Conservation (phyloP, 2,113 vertebrate species). For the Protomyctophum bolini region DNA sequence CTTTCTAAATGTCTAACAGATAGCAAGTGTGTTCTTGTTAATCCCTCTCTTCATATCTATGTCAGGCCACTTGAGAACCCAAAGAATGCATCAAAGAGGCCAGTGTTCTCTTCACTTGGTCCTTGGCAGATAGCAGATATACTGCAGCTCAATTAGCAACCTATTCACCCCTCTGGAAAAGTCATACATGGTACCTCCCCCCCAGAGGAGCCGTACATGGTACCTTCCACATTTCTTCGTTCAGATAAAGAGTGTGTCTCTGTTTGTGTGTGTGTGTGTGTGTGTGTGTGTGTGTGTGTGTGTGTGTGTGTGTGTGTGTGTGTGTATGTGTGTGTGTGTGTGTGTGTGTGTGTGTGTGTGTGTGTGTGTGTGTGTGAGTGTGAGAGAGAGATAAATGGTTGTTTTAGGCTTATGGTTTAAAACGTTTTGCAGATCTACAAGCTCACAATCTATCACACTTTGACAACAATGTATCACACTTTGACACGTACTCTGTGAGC, state of each 20-base stretch:
- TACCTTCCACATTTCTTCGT: conserved; percentile 3
- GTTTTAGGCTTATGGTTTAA: too few relatives aligned
- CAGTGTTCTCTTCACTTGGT: conserved; percentile 58
- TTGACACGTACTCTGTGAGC: too few relatives aligned
- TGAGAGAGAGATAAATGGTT: too few relatives aligned
- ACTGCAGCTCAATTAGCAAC: conserved; percentile 30
- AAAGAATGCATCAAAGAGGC: conserved; percentile 48
- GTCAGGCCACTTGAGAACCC: conserved; percentile 23
- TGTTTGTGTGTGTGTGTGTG: too few relatives aligned
- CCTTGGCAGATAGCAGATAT: conserved; percentile 38
- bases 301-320: too few relatives aligned
- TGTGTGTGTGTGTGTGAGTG: too few relatives aligned
- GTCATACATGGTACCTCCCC: background rate
- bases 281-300: too few relatives aligned
- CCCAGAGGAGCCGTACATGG: conserved; percentile 10
- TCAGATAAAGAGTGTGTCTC: background rate
- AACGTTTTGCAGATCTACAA: too few relatives aligned
- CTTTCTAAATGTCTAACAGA: background rate
- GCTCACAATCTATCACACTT: too few relatives aligned
- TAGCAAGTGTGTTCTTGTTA: conserved; percentile 10
- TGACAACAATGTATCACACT: too few relatives aligned
- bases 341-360: too few relatives aligned
- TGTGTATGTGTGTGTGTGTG: too few relatives aligned
- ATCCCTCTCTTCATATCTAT: conserved; percentile 13
- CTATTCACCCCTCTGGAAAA: conserved; percentile 1